A percentile compares a stretch with the other conserved stretches of the same genome.
phyloP scores from a whole-genome alignment of 2,797 vertebrate species.

The Enteromius unitaeniatus region DNA sequence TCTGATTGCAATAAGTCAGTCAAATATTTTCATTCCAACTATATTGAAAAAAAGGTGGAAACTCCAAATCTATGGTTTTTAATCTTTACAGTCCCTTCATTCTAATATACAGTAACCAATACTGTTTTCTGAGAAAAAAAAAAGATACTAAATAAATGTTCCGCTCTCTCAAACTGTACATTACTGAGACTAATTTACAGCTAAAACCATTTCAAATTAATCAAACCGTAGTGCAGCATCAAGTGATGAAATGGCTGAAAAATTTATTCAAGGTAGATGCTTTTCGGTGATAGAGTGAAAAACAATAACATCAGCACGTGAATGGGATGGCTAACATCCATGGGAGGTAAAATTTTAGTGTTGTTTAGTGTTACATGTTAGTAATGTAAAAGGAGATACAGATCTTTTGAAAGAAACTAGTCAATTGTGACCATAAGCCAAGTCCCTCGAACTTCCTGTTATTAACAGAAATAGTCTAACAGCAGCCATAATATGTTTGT shows the following conservation, averaged over 20 bases:
- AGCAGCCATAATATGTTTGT: background rate
- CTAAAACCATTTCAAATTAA: slow-evolving; percentile 37
- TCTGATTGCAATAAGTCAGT: slow-evolving; percentile 11
- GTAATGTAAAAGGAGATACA: background rate
- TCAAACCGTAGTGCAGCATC: slow-evolving; percentile 39
- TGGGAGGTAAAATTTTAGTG: background rate
- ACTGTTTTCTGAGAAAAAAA: slow-evolving; percentile 32
- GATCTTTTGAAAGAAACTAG: background rate
- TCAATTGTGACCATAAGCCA: background rate
- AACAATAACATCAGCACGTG: slow-evolving; percentile 18
- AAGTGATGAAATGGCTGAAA: slow-evolving; percentile 7
- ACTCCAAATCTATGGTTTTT: slow-evolving; percentile 33
- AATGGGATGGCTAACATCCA: background rate
- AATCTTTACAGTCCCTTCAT: slow-evolving; percentile 31
- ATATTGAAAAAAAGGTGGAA: slow-evolving; percentile 30
- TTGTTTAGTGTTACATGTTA: slow-evolving; percentile 30
- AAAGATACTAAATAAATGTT: slow-evolving; percentile 31
- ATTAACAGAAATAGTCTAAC: background rate
- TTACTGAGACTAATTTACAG: slow-evolving; percentile 41
- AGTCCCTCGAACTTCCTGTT: background rate
- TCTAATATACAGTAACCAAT: slow-evolving; percentile 48
- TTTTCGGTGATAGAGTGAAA: slow-evolving; percentile 7
- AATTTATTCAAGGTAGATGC: slow-evolving; percentile 16
- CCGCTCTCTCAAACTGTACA: slow-evolving; percentile 44
- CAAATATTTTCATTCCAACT: slow-evolving; percentile 23